Conservation (phyloP, 2,113 vertebrate species). For the Brachyhypopomus gauderio region DNA sequence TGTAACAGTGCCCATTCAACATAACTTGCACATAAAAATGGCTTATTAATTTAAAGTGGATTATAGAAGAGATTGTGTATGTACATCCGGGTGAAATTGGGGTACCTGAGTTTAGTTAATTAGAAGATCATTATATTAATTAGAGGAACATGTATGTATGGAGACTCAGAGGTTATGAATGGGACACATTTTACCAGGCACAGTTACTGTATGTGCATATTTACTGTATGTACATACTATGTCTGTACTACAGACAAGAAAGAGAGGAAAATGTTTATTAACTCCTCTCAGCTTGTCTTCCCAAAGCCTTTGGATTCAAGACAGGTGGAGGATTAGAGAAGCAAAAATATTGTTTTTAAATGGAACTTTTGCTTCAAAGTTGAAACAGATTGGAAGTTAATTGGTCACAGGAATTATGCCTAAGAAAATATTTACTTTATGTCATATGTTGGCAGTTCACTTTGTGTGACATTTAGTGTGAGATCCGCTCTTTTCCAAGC, state of each 20-base stretch:
- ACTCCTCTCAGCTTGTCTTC: slow-evolving; percentile 57
- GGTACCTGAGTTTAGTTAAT: no score
- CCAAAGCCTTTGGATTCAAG: slow-evolving; percentile 41
- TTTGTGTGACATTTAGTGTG: slow-evolving; percentile 58
- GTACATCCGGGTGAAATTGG: not conserved
- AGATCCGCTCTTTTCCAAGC: slow-evolving; percentile 52
- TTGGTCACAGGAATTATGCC: slow-evolving; percentile 57
- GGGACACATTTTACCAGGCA: slow-evolving; percentile 40
- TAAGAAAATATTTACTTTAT: slow-evolving; percentile 60
- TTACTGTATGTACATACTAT: no score
- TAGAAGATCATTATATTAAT: no score
- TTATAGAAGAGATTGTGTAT: not conserved
- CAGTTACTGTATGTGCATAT: slow-evolving; percentile 37
- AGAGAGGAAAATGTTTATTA: slow-evolving; percentile 60
- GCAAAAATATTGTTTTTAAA: slow-evolving; percentile 27
- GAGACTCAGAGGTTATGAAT: no score
- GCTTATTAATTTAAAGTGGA: no score
- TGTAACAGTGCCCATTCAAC: not conserved
- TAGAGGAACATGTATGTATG: no score
- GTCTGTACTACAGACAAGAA: slow-evolving; percentile 46
- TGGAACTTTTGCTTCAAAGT: slow-evolving; percentile 42
- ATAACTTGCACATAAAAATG: not conserved
- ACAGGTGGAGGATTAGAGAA: slow-evolving; percentile 30
- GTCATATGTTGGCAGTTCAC: slow-evolving; percentile 60
- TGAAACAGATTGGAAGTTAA: slow-evolving; percentile 60